Percentiles rank a stretch among this genome's conserved stretches.
phyloP scores from a whole-genome alignment of 2,888 invertebrate species.

The Chrysolina haemoptera region DNA sequence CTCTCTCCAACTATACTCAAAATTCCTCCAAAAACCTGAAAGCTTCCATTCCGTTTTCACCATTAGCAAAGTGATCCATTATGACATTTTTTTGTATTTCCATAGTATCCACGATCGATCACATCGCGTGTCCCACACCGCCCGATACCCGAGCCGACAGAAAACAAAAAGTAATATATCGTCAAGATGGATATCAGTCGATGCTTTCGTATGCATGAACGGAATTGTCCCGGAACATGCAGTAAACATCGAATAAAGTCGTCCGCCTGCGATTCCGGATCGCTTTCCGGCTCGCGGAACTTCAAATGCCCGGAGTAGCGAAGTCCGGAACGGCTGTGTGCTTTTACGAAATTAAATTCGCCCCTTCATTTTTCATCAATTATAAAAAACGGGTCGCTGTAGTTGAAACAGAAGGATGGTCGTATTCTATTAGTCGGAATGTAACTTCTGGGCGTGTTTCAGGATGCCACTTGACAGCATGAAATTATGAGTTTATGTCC shows the following conservation, averaged over 20 bases:
- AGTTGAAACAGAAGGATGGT: neutral
- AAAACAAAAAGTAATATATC: constrained; percentile 32
- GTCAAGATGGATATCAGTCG: constrained; percentile 39
- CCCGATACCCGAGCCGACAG: constrained; percentile 24
- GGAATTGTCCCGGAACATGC: constrained; percentile 48
- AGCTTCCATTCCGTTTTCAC: too few relatives aligned
- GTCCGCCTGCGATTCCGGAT: constrained; percentile 41
- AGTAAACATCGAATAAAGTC: constrained; percentile 48
- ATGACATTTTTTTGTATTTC: neutral
- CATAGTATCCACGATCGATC: constrained; percentile 2
- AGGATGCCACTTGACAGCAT: too few relatives aligned
- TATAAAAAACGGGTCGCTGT: neutral
- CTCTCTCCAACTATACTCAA: too few relatives aligned
- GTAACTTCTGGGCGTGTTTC: too few relatives aligned
- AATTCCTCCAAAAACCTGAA: too few relatives aligned
- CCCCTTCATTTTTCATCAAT: constrained; percentile 15
- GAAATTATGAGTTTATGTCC: too few relatives aligned
- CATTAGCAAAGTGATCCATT: neutral
- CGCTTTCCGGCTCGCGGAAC: constrained; percentile 20
- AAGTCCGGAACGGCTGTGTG: constrained; percentile 21
- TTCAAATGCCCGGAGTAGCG: constrained; percentile 14
- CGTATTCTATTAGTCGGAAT: neutral
- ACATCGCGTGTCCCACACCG: constrained; percentile 11
- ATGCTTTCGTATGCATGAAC: constrained; percentile 47
- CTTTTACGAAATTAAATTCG: constrained; percentile 20